Evolutionary conservation across 64 coral and sea anemone species (phyloP).

Genomic region (Pocillopora damicornis): DNA sequence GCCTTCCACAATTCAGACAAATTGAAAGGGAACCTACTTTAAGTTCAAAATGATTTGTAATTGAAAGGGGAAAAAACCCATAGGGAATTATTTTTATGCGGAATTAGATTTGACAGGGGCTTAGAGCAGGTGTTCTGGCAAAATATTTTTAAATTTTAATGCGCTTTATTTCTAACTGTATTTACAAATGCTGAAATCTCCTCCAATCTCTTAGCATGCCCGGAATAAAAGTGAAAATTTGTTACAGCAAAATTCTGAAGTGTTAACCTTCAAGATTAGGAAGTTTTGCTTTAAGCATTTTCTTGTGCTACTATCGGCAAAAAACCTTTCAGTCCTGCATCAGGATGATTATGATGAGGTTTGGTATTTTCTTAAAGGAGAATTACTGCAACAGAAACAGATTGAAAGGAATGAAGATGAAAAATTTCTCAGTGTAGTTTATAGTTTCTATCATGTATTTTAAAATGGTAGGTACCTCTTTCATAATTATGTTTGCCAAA

Average conservation of each 20-base stretch:
- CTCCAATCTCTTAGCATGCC: no score
- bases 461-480: not conserved
- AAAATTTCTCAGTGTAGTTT: not conserved
- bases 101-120: not conserved
- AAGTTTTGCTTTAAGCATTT: not conserved
- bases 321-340: not conserved
- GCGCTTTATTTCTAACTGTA: not conserved
- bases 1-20: not conserved
- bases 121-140: not conserved
- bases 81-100: not conserved
- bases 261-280: not conserved
- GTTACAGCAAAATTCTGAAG: not conserved
- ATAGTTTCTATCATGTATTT: not conserved
- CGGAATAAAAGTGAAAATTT: not conserved
- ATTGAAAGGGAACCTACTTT: not conserved
- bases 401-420: not conserved
- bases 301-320: not conserved
- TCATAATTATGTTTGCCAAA: not conserved
- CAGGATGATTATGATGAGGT: not conserved
- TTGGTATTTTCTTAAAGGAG: not conserved
- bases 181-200: not conserved
- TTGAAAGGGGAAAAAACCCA: not conserved
- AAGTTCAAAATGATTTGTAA: not conserved
- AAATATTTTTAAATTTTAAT: slow-evolving; percentile 39
- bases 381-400: not conserved